These are phyloP conservation scores for Microhierax caerulescens DNA, from an alignment of 2,797 vertebrate species.

Conservation along the genomic window DNA sequence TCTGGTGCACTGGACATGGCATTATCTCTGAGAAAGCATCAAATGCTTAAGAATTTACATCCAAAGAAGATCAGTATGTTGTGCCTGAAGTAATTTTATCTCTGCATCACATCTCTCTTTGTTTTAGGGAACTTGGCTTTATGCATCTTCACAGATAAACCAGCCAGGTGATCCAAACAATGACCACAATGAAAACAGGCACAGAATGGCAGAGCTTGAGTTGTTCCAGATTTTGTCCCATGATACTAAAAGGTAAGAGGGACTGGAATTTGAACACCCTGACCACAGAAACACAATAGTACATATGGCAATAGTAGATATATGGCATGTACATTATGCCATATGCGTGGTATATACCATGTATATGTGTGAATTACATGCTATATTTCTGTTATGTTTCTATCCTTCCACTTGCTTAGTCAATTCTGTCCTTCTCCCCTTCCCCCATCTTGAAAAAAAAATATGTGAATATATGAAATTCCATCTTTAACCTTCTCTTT, in stretches of 20 bases:
- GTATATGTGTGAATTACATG: not conserved
- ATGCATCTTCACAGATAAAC: not conserved
- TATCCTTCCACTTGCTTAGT: not conserved
- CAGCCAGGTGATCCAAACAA: not conserved
- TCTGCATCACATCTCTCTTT: not conserved
- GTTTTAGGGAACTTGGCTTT: not conserved
- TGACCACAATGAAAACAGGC: not conserved
- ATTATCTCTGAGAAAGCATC: not conserved
- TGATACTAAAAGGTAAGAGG: not conserved
- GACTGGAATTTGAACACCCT: not conserved
- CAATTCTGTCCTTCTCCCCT: not conserved
- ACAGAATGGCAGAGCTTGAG: not conserved
- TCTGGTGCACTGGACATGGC: not conserved
- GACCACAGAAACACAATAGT: rapidly evolving
- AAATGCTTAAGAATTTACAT: not conserved
- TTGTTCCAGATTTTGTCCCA: not conserved
- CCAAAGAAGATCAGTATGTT: not conserved
- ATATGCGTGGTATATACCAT: too few relatives aligned
- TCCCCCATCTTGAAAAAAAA: not conserved
- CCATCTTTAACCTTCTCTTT: not conserved
- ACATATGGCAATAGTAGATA: too few relatives aligned
- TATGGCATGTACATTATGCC: too few relatives aligned
- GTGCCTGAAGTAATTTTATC: not conserved
- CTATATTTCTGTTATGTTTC: not conserved
- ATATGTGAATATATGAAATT: not conserved